These are phyloP conservation scores for Troides helena DNA, from an alignment of 2,888 invertebrate genomes.

Conservation along the genomic window DNA sequence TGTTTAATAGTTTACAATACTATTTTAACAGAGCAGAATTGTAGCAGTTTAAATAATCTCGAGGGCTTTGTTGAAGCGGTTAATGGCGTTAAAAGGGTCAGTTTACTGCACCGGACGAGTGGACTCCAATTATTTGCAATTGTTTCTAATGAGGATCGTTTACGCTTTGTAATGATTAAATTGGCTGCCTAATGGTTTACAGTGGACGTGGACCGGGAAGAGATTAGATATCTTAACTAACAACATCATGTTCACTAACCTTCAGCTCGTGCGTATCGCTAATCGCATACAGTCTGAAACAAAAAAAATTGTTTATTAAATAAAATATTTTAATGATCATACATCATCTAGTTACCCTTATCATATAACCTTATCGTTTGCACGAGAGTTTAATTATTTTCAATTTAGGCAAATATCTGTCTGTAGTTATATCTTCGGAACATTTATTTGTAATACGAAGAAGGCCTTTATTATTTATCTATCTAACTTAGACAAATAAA, in stretches of 20 bases:
- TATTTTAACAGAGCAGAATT: too few species aligned
- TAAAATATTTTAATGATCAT: slow-evolving; percentile 1
- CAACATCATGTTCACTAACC: slow-evolving; percentile 49
- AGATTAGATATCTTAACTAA: slow-evolving; percentile 25
- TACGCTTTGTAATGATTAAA: slow-evolving; percentile 21
- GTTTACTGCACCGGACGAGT: slow-evolving; percentile 18
- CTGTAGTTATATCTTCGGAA: too few species aligned
- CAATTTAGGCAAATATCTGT: too few species aligned
- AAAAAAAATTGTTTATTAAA: slow-evolving; percentile 9
- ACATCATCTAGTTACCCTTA: too few species aligned
- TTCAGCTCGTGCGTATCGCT: slow-evolving; percentile 39
- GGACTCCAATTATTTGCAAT: slow-evolving; percentile 21
- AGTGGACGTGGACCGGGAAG: slow-evolving; percentile 29
- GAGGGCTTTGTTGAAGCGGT: too few species aligned
- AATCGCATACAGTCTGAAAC: slow-evolving; percentile 43
- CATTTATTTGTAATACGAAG: too few species aligned
- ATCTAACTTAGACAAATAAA: too few species aligned
- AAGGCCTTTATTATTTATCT: too few species aligned
- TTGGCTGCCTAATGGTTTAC: slow-evolving; percentile 23
- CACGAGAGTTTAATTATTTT: too few species aligned
- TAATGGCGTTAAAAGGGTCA: slow-evolving; percentile 22
- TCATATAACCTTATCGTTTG: too few species aligned
- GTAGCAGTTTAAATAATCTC: too few species aligned
- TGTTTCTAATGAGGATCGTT: slow-evolving; percentile 25
- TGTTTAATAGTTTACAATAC: too few species aligned